Base-by-base conservation (phyloP, 2,113 vertebrate genomes). In the Megaptera novaeangliae region DNA sequence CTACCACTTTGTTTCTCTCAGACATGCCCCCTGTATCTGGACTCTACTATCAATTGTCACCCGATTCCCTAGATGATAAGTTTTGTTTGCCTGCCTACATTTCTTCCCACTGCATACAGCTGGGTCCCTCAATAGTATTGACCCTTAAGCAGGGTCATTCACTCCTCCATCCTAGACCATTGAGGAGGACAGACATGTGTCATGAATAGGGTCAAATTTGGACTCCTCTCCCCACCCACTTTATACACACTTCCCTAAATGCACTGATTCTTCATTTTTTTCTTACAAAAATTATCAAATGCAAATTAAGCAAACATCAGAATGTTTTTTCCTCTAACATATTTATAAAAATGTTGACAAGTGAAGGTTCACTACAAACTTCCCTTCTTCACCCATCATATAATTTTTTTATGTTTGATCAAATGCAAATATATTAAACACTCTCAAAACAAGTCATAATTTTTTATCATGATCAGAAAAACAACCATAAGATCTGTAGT, bases 271-370 rank as follows among this genome's bases (percentile, higher is more conserved):
- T 72, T 78, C 52, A 49, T 29, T 66, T 83, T 75, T 77, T 69
- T 69, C 55, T 46, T 2, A 84, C 8, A 44, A n/a, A n/a, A 25
- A 72, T 21, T 23, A 21, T 27, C 44, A 52, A 71, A 46, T 55
- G 55, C 14, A 69, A 88, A 88, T 29, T 69, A 71, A 75, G 39
- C 8, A 83, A 78, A 88, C 9, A 29, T 25, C 14, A 7, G 9
- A 4, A 52, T 71, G 8, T 44, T 34, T 34, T 49, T 85, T 15
- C 23, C 34, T 91, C 27, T 82, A 49, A 81, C 18, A 87, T 18
- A 78, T 9, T 49, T 46, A 84, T 94, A 71, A 64, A 95, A 92
- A 88, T 68, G 3, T 69, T 49, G 83, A 84, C 74, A 66, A 96
- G 12, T 3, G 21, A 86, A 82, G 2, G 52, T 2, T 41, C 6